Evolutionary conservation across 2,888 invertebrate species (phyloP), one percentile per base, ranked within the genome.

Genomic region (Drosophila falleni): DNA sequence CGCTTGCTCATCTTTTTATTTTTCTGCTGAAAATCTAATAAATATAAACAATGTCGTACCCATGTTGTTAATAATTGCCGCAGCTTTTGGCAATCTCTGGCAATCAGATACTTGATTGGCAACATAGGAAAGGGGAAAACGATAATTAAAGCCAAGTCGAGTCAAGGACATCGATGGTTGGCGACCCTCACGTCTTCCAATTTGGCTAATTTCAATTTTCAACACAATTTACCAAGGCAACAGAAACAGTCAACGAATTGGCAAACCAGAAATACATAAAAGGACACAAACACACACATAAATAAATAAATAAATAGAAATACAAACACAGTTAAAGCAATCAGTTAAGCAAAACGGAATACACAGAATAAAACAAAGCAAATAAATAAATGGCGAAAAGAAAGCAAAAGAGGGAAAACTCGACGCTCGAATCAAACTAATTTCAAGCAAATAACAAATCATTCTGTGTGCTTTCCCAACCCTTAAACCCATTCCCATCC

Each of bases 371-470:
- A 70, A 64, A 61, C 60, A 63, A 63, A 68, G 63, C 56, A 75
- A 75, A 63, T 61, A 72, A 80, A 78, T 68, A 73, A 74, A 74
- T 65, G 42, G 65, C 62, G 54, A 65, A 61, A 55, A 39, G 39
- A 56, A 70, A 42, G 60, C 47, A 23, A 47, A 51, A 50, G 58
- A 41, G 44, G 26, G 5, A 56, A 50, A 41, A 26, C 31, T 10
- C 41, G 15, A 39, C 51, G 23, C 33, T 37, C 15, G 53, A 67
- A 77, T 81, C 79, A 71, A 81, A 87, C 88, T 89, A 89, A 89
- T 89, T 89, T 78, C 76, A 54, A 73, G 88, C 89, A 89, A 89
- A 89, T 85, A 89, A 89, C 86, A 88, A 89, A 88, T 87, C 89
- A 87, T 85, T 78, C 70, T 61, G 41, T 35, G 31, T 33, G 16